A percentile compares a stretch with the other conserved stretches of the same genome.
Conservation (phyloP, 2,888 invertebrate genomes). For the Drosophila meridiana region DNA sequence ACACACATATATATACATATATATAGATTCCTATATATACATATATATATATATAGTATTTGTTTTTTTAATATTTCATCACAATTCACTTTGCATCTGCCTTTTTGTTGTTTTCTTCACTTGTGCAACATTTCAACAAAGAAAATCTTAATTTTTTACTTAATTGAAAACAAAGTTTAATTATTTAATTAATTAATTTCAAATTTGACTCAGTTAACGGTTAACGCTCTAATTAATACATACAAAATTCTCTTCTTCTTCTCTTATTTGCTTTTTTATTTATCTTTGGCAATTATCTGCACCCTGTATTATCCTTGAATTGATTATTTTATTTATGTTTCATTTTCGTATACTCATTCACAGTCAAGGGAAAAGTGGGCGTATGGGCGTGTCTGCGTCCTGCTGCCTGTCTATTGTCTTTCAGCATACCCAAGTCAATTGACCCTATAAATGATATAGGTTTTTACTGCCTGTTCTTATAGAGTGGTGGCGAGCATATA, state of each 20-base stretch:
- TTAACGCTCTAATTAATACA: constrained; percentile 35
- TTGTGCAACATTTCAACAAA: constrained; percentile 6
- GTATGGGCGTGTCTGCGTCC: too few relatives aligned
- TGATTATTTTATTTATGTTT: neutral
- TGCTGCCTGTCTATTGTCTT: too few relatives aligned
- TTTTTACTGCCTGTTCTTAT: too few relatives aligned
- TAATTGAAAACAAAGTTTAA: neutral
- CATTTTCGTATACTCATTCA: neutral
- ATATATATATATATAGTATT: neutral
- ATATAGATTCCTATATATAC: neutral
- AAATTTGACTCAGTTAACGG: constrained; percentile 20
- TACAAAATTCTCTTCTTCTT: constrained; percentile 3
- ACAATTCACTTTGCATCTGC: constrained; percentile 85
- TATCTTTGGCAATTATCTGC: constrained; percentile 61
- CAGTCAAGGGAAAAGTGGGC: neutral
- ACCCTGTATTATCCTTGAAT: constrained; percentile 73
- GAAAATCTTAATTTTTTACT: neutral
- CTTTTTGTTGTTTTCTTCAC: constrained; percentile 16
- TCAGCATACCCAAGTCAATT: too few relatives aligned
- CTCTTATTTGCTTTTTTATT: neutral
- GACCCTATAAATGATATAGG: too few relatives aligned
- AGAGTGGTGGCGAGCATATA: too few relatives aligned
- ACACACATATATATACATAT: neutral
- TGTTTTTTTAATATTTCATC: constrained; percentile 68
- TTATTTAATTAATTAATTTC: constrained; percentile 3